A percentile compares a stretch with the other conserved stretches of the same genome.
phyloP scores from a whole-genome alignment of 2,888 invertebrate species.

The Julus scanicus region DNA sequence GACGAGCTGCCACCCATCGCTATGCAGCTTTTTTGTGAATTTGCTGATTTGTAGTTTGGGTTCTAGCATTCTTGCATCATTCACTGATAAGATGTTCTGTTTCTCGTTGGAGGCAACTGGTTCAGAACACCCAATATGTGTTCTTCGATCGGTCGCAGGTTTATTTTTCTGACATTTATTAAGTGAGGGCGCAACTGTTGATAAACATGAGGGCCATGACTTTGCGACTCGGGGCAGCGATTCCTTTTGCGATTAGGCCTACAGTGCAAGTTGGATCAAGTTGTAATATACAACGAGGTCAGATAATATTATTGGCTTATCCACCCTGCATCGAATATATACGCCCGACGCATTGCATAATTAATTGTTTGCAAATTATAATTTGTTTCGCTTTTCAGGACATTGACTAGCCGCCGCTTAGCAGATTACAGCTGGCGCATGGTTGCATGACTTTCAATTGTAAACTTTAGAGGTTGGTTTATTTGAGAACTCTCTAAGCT shows the following conservation, averaged over 20 bases:
- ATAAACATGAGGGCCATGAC: neutral
- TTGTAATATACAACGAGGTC: neutral
- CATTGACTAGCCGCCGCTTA: neutral
- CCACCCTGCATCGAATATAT: neutral
- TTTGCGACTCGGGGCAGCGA: neutral
- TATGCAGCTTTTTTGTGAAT: neutral
- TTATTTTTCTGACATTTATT: constrained; percentile 16
- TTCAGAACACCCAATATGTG: neutral
- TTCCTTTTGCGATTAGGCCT: neutral
- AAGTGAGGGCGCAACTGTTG: neutral
- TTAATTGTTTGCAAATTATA: neutral
- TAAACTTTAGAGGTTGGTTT: no score
- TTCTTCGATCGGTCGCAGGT: neutral
- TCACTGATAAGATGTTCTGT: neutral
- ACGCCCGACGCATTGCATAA: neutral
- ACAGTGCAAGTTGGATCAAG: neutral
- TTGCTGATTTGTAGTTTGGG: neutral
- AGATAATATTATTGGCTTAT: neutral
- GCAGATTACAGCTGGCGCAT: neutral
- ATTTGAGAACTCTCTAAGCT: no score
- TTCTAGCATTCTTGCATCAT: neutral
- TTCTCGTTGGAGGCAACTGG: neutral
- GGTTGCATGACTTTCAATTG: neutral
- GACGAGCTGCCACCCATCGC: no score
- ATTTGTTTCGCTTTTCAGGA: neutral